phyloP scores from a whole-genome alignment of 2,113 vertebrate species.

The Hippoglossus stenolepis region DNA sequence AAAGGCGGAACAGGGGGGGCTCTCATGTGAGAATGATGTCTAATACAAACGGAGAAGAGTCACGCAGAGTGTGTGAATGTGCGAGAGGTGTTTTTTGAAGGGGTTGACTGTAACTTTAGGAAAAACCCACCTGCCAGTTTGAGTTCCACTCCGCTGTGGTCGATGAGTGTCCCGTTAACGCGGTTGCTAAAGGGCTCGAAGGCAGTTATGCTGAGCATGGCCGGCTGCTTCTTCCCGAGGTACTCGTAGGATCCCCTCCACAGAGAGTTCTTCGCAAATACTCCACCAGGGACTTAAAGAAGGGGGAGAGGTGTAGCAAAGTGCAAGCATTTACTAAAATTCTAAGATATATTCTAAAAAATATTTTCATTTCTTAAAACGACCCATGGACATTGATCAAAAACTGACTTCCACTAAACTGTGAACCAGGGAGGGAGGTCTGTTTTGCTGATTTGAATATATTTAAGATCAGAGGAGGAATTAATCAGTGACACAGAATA shows the following conservation, averaged over 20 bases:
- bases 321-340: neutral
- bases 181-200: constrained; percentile 89
- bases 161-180: constrained; percentile 94
- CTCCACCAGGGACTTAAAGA: constrained; percentile 89
- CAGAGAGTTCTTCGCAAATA: constrained; percentile 95
- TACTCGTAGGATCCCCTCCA: constrained; percentile 99
- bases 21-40: neutral
- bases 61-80: neutral
- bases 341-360: no score
- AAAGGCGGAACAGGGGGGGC: neutral
- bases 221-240: constrained; percentile 96
- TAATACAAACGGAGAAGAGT: neutral
- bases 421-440: no score
- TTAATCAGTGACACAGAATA: neutral
- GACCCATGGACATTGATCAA: no score
- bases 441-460: neutral
- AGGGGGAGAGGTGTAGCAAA: neutral
- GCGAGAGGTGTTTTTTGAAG: neutral
- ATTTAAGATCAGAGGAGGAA: neutral
- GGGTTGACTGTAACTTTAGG: neutral
- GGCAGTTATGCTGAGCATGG: constrained; percentile 93
- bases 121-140: constrained; percentile 88
- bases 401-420: no score
- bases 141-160: constrained; percentile 95
- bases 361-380: no score